A percentile compares a stretch with the other conserved stretches of the same genome.
phyloP scores from a whole-genome alignment of 2,797 vertebrate species.

The Tenualosa thibaudeaui region DNA sequence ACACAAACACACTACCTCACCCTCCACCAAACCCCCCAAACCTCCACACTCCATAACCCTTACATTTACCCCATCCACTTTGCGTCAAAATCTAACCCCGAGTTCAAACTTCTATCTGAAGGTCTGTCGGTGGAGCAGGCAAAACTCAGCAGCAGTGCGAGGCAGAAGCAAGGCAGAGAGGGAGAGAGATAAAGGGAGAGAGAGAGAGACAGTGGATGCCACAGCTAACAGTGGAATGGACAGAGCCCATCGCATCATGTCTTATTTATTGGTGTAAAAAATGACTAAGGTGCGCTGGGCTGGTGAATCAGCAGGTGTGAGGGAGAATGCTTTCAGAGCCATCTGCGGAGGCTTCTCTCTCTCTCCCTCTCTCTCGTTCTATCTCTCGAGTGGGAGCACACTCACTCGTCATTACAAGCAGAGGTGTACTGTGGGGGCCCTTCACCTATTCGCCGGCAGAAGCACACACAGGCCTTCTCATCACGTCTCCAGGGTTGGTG shows the following conservation, averaged over 20 bases:
- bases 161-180: neutral
- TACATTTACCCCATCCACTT: neutral
- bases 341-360: conserved; percentile 16
- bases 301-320: conserved; percentile 61
- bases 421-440: conserved; percentile 34
- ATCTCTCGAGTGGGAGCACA: conserved; percentile 9
- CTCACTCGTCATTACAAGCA: conserved; percentile 15
- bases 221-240: neutral
- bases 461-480: conserved; percentile 37
- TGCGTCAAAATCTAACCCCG: neutral
- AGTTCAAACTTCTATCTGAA: neutral
- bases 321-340: conserved; percentile 1
- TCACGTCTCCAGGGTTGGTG: conserved; percentile 34
- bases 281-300: conserved; percentile 57
- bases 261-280: conserved; percentile 26
- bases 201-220: conserved; percentile 8
- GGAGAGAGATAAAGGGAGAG: neutral
- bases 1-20: no score
- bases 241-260: neutral
- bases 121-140: neutral
- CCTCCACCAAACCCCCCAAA: neutral
- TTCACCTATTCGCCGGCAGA: conserved; percentile 41
- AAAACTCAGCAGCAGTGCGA: neutral
- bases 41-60: neutral
- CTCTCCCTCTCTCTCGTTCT: neutral